phyloP scores from a whole-genome alignment of 92 coral and sea anemone genomes.

The Galaxea fascicularis region DNA sequence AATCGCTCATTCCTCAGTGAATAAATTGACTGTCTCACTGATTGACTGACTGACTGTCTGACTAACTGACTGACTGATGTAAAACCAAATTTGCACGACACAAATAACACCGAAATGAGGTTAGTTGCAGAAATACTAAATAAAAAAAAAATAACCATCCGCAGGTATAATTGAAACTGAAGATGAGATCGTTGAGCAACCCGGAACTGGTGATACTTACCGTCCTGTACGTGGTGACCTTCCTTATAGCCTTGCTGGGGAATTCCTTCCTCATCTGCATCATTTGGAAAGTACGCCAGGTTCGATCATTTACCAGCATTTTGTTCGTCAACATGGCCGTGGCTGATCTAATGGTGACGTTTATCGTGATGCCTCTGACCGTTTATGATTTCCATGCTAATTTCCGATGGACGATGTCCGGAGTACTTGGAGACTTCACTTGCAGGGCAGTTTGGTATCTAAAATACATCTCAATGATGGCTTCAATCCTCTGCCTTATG shows the following conservation, averaged over 20 bases:
- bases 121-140: not conserved
- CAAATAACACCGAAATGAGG: no score
- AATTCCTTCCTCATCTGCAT: slow-evolving; percentile 20
- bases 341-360: slow-evolving; percentile 7
- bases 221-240: not conserved
- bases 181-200: not conserved
- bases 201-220: not conserved
- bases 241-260: slow-evolving; percentile 22
- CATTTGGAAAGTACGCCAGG: slow-evolving; percentile 1
- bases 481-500: slow-evolving; percentile 29
- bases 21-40: no score
- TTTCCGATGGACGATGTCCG: not conserved
- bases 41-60: no score
- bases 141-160: not conserved
- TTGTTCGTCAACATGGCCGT: slow-evolving; percentile 14
- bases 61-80: no score
- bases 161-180: not conserved
- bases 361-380: slow-evolving; percentile 5
- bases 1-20: no score
- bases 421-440: not conserved
- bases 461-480: not conserved
- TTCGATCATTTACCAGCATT: slow-evolving; percentile 12
- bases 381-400: not conserved
- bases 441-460: not conserved
- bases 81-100: no score